A percentile compares a stretch with the other conserved stretches of the same genome.
Evolutionary conservation across 1,140 invertebrate genomes (phyloP).

Genomic region (Conus betulinus): DNA sequence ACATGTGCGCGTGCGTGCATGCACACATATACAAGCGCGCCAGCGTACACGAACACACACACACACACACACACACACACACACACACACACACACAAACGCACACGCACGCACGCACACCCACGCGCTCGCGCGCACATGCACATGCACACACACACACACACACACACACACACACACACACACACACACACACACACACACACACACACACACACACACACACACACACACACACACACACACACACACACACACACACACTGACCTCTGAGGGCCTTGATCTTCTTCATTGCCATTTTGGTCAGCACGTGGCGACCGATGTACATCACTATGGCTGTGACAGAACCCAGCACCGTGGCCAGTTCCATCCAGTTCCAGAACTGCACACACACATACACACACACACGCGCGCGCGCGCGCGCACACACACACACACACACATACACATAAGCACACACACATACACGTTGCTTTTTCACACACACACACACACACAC

Average conservation of each 20-base stretch:
- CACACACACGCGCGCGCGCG: no score
- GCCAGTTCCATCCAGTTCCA: slow-evolving; percentile 65
- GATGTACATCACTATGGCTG: slow-evolving; percentile 59
- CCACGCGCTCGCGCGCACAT: background rate
- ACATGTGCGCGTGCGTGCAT: background rate
- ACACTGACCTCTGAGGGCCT: slow-evolving; percentile 59
- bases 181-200: slow-evolving; percentile 5
- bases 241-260: background rate
- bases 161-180: slow-evolving; percentile 1
- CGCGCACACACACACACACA: no score
- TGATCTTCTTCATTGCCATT: slow-evolving; percentile 50
- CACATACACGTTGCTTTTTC: no score
- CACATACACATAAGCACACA: no score
- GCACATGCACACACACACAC: background rate
- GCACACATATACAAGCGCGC: background rate
- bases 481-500: no score
- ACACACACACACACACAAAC: background rate
- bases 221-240: background rate
- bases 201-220: background rate
- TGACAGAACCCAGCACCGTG: slow-evolving; percentile 54
- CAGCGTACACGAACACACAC: background rate
- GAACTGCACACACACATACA: slow-evolving; percentile 46
- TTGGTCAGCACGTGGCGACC: slow-evolving; percentile 58
- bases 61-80: background rate
- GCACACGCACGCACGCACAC: background rate